These are phyloP conservation scores for Thumatha senex DNA, from an alignment of 2,888 invertebrate genomes.

Conservation along the genomic window DNA sequence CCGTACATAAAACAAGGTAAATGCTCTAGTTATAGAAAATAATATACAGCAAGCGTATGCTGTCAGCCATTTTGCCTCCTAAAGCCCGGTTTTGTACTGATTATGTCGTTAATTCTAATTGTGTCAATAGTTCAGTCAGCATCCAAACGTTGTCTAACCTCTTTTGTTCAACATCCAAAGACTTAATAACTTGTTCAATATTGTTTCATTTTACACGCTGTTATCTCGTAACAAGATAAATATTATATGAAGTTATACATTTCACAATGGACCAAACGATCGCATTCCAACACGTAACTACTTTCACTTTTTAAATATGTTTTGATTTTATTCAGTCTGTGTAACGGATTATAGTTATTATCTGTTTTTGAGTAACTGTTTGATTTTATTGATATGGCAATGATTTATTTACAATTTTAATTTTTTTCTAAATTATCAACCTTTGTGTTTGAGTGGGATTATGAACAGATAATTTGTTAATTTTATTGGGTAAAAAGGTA, in stretches of 20 bases:
- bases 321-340: constrained; percentile 27
- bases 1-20: no score
- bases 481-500: no score
- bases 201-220: not conserved
- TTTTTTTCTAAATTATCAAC: not conserved
- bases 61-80: no score
- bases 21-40: no score
- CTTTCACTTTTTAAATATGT: constrained; percentile 38
- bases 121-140: no score
- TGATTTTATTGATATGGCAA: not conserved
- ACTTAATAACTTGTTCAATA: not conserved
- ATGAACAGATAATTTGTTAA: no score
- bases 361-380: not conserved
- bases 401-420: not conserved
- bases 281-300: constrained; percentile 33
- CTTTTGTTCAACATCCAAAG: no score
- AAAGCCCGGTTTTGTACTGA: no score
- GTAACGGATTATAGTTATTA: constrained; percentile 2
- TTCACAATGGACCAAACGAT: constrained; percentile 24
- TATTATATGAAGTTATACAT: constrained; percentile 7
- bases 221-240: constrained; percentile 5
- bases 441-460: no score
- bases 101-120: no score
- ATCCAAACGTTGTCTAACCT: no score
- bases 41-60: no score